Evolutionary conservation across 1,140 invertebrate genomes (phyloP).

Genomic region (Bombus superbus): DNA sequence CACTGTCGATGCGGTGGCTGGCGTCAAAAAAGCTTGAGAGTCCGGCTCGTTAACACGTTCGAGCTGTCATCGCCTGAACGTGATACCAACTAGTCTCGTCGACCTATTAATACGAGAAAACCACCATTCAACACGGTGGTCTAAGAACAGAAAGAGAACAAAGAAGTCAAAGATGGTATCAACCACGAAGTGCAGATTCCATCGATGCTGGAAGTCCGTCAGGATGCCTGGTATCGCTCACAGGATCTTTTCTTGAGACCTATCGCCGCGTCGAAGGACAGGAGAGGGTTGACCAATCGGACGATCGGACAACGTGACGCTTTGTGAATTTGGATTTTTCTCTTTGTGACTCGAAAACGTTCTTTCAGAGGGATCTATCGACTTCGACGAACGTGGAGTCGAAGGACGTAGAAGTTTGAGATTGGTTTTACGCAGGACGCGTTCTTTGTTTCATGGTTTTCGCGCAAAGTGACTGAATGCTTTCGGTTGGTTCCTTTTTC

Average conservation of each 20-base stretch:
- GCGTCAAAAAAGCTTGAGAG: conserved; percentile 65
- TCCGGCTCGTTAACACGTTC: conserved; percentile 51
- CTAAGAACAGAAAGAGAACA: not conserved
- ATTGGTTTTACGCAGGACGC: no score
- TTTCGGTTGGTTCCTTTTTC: not conserved
- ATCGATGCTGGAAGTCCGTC: conserved; percentile 3
- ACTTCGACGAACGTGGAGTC: not conserved
- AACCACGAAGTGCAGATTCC: not conserved
- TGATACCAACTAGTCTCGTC: not conserved
- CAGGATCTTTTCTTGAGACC: conserved; percentile 52
- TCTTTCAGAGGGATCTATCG: no score
- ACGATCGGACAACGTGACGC: not conserved
- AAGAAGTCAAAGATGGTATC: conserved; percentile 2
- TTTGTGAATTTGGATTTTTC: not conserved
- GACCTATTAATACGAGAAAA: not conserved
- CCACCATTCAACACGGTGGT: not conserved
- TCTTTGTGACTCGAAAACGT: not conserved
- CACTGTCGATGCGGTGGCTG: conserved; percentile 57
- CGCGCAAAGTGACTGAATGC: no score
- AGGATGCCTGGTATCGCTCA: not conserved
- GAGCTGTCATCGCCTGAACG: not conserved
- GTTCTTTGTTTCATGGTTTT: no score
- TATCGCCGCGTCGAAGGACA: conserved; percentile 37
- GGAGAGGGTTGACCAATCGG: conserved; percentile 32
- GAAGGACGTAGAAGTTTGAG: not conserved